phyloP scores from a whole-genome alignment of 64 coral and sea anemone genomes.

The Dendronephthya gigantea region DNA sequence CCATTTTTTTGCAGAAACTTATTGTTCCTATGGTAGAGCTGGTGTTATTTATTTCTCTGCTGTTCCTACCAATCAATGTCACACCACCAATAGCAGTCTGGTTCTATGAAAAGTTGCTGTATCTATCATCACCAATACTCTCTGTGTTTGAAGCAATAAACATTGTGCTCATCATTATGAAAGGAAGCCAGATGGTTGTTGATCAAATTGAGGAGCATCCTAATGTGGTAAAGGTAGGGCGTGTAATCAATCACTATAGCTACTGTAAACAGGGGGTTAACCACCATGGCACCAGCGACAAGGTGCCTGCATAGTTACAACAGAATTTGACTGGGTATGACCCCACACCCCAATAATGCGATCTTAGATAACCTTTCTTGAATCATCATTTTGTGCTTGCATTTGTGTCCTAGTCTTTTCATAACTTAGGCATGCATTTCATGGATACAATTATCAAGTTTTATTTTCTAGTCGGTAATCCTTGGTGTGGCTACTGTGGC shows the following conservation, averaged over 20 bases:
- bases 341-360: too few species aligned
- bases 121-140: slow-evolving; percentile 29
- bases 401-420: too few species aligned
- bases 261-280: too few species aligned
- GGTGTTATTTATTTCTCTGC: slow-evolving; percentile 26
- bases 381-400: too few species aligned
- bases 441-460: neutral
- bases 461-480: neutral
- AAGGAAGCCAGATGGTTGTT: slow-evolving; percentile 39
- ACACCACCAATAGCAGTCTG: slow-evolving; percentile 48
- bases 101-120: slow-evolving; percentile 58
- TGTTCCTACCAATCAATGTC: slow-evolving; percentile 46
- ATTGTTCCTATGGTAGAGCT: slow-evolving; percentile 52
- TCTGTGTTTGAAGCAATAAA: slow-evolving; percentile 43
- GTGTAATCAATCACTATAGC: too few species aligned
- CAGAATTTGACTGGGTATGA: too few species aligned
- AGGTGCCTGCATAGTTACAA: too few species aligned
- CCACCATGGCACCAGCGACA: neutral
- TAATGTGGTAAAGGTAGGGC: slow-evolving; percentile 42
- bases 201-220: slow-evolving; percentile 56
- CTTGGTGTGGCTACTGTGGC: neutral
- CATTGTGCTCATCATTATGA: slow-evolving; percentile 41
- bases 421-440: too few species aligned
- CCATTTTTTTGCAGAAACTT: slow-evolving; percentile 36
- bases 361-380: too few species aligned